Conservation (phyloP, 2,888 invertebrate species). For the Enchytraeus crypticus region DNA sequence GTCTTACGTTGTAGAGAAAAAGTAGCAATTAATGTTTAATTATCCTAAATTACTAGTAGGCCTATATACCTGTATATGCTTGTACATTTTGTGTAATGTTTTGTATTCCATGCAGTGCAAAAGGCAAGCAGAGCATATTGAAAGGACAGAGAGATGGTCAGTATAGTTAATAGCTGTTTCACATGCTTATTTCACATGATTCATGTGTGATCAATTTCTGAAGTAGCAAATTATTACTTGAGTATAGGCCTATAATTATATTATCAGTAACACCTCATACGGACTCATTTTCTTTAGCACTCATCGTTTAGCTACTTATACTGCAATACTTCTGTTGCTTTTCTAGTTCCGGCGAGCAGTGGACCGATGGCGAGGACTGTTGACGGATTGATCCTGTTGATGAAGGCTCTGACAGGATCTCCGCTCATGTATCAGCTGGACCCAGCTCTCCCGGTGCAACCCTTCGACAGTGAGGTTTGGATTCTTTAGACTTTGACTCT, state of each 20-base stretch:
- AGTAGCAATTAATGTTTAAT: neutral
- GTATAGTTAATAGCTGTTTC: neutral
- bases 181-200: no score
- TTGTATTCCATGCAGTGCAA: neutral
- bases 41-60: neutral
- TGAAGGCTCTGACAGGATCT: constrained; percentile 35
- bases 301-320: no score
- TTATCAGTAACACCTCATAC: no score
- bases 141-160: constrained; percentile 5
- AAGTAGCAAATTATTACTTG: no score
- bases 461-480: constrained; percentile 41
- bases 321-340: neutral
- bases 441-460: constrained; percentile 34
- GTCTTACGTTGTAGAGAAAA: neutral
- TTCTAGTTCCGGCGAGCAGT: neutral
- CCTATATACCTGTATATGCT: neutral
- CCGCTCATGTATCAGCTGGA: constrained; percentile 38
- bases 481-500: neutral
- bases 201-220: no score
- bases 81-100: neutral
- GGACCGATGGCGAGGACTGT: constrained; percentile 45
- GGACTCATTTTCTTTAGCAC: no score
- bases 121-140: neutral
- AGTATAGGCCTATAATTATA: no score
- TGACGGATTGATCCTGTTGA: constrained; percentile 34